These are phyloP conservation scores for Drosophila athabasca DNA, from an alignment of 1,140 invertebrate species.

Conservation along the genomic window DNA sequence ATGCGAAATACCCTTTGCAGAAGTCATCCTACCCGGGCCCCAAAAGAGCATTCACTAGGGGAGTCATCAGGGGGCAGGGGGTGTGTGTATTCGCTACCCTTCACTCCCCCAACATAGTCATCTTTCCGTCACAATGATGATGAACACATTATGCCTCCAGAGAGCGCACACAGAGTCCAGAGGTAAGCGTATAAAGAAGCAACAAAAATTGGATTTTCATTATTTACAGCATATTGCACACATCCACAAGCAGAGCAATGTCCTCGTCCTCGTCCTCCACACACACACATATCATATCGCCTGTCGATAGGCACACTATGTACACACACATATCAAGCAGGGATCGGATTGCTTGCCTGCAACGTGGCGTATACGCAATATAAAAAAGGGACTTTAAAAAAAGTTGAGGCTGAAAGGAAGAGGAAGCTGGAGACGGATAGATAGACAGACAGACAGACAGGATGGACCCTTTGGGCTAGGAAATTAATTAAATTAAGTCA, in stretches of 20 bases:
- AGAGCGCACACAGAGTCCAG: constrained; percentile 6
- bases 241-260: constrained; percentile 2
- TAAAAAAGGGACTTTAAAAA: constrained; percentile 7
- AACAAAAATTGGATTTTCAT: constrained; percentile 76
- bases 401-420: constrained; percentile 17
- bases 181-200: constrained; percentile 38
- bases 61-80: no score
- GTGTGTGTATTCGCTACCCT: no score
- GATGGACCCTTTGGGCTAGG: constrained; percentile 75
- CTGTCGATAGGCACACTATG: constrained; percentile 57
- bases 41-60: no score
- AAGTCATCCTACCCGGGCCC: no score
- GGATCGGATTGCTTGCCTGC: constrained; percentile 41
- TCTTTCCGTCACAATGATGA: constrained; percentile 47
- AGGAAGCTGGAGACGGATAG: constrained; percentile 19
- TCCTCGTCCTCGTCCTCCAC: constrained; percentile 13
- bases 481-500: constrained; percentile 82
- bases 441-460: constrained; percentile 50
- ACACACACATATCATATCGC: constrained; percentile 8
- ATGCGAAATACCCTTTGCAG: constrained; percentile 40
- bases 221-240: constrained; percentile 78
- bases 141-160: constrained; percentile 27
- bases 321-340: constrained; percentile 28
- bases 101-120: constrained; percentile 23
- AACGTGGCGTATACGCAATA: constrained; percentile 73